Evolutionary conservation across 2,888 invertebrate genomes (phyloP), one percentile per base, ranked within the genome.

Genomic region (Scaptomyza reducta): DNA sequence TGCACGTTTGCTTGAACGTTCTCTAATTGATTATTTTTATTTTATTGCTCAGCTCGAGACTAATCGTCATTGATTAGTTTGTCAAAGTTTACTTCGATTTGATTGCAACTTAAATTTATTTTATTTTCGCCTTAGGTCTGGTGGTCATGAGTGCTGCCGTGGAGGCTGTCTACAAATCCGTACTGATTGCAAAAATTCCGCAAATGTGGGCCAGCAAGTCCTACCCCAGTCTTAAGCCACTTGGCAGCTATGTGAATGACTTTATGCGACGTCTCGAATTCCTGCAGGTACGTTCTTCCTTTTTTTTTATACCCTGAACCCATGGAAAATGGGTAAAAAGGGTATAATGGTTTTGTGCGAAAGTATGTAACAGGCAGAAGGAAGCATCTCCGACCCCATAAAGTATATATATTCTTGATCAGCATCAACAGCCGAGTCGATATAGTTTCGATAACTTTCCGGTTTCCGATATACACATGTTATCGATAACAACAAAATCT

Each of bases 161-260:
- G 51, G 98, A 98, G 89, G 96, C 96, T 89, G 96, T 98, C 16
- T 94, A 96, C 64, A 94, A 94, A 51, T 96, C 97, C 75, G 96
- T 98, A 87, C 93, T 97, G 69, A 95, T 95, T 68, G 96, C 96
- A 5, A 95, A 94, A 91, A 96, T 98, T 79, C 98, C 98, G 0
- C 93, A 93, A 33, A 93, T 96, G 91, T 98, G 98, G 98, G 94
- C 95, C 66, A 94, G 94, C 79, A 94, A 95, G 87, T 98, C 98
- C 9, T 98, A 98, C 91, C 98, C 98, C 1, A 97, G 97, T 5
- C 92, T 98, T 29, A 98, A 98, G 90, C 97, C 97, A 0, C 93
- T 98, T 13, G 97, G 96, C 27, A 96, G 96, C 80, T 98, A 98
- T 89, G 93, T 98, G 57, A 94, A 94, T 73, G 98, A 98, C 90